Percentiles rank a stretch among this genome's conserved stretches.
Conservation (phyloP, 2,888 invertebrate genomes). For the Idaea aversata region DNA sequence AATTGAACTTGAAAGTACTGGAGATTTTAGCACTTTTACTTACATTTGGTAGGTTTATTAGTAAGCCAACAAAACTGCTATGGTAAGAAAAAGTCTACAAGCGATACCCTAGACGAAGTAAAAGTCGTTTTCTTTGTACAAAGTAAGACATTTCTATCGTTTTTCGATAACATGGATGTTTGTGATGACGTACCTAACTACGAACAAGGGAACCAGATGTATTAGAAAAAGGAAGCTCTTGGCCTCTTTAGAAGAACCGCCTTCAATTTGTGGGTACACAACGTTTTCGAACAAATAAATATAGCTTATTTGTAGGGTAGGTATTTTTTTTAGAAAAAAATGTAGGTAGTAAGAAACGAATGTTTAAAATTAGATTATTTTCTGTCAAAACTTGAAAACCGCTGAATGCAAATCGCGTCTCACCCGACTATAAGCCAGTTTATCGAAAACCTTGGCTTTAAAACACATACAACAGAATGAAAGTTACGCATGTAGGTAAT, state of each 20-base stretch:
- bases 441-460: too few relatives aligned
- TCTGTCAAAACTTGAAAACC: too few relatives aligned
- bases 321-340: too few relatives aligned
- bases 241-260: background rate
- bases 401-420: too few relatives aligned
- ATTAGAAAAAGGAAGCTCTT: background rate
- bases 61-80: background rate
- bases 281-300: background rate
- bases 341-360: too few relatives aligned
- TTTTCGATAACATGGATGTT: background rate
- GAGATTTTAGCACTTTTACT: too few relatives aligned
- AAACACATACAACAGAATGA: too few relatives aligned
- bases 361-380: too few relatives aligned
- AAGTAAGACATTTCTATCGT: background rate
- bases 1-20: too few relatives aligned
- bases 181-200: background rate
- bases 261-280: background rate
- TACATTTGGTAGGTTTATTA: background rate
- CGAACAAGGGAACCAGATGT: background rate
- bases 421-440: too few relatives aligned
- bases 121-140: background rate
- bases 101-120: background rate
- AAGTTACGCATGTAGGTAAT: background rate
- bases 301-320: background rate
- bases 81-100: background rate